phyloP scores from a whole-genome alignment of 1,140 invertebrate species.

The Polyergus mexicanus region DNA sequence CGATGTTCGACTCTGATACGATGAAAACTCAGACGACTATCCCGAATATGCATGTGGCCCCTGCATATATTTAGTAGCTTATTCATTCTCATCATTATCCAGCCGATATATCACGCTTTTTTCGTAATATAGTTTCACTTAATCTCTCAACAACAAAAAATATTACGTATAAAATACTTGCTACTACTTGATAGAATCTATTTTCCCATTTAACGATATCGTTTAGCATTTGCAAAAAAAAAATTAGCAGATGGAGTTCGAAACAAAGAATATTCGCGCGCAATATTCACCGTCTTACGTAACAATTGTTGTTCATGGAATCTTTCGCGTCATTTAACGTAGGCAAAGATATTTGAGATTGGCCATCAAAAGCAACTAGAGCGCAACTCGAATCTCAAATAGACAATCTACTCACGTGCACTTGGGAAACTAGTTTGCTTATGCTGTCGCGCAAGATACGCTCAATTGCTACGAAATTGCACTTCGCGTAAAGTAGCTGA shows the following conservation, averaged over 20 bases:
- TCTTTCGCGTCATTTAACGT: background rate
- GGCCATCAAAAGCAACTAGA: background rate
- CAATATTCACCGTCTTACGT: background rate
- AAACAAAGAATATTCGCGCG: background rate
- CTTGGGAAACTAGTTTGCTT: constrained; percentile 33
- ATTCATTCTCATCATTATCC: background rate
- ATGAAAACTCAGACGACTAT: constrained; percentile 32
- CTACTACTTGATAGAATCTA: background rate
- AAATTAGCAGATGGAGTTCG: background rate
- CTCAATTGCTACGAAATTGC: background rate
- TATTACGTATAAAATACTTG: background rate
- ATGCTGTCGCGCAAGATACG: constrained; percentile 33
- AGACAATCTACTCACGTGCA: constrained; percentile 17
- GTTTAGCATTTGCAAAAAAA: background rate
- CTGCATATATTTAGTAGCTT: constrained; percentile 15
- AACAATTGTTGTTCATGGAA: background rate
- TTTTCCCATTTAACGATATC: background rate
- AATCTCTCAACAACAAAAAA: background rate
- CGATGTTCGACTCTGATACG: constrained; percentile 23
- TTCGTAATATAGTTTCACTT: background rate
- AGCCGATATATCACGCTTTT: background rate
- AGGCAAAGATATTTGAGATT: background rate
- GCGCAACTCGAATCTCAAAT: constrained; percentile 5
- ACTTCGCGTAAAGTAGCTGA: constrained; percentile 29
- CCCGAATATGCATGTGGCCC: constrained; percentile 8